phyloP scores from a whole-genome alignment of 2,113 vertebrate genomes.

The Lutjanus erythropterus region DNA sequence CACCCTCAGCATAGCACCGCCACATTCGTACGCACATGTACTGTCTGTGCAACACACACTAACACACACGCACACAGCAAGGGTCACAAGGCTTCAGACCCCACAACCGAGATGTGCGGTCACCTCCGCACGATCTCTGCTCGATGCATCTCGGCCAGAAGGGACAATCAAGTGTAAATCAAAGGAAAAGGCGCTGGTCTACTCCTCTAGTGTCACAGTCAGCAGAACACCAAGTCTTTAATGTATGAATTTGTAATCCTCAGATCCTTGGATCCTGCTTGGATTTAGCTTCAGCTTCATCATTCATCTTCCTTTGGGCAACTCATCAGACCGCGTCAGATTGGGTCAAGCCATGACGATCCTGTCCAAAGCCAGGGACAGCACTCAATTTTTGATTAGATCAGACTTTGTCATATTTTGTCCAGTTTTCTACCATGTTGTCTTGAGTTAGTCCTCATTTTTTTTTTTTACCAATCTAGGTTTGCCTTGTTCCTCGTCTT shows the following conservation, averaged over 20 bases:
- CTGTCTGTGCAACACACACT: neutral
- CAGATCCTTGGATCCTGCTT: slow-evolving; percentile 2
- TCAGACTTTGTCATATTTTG: neutral
- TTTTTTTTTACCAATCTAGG: neutral
- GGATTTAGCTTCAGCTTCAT: slow-evolving; percentile 17
- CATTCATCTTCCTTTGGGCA: neutral
- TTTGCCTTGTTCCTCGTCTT: slow-evolving; percentile 4
- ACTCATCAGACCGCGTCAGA: neutral
- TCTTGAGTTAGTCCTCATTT: slow-evolving; percentile 20
- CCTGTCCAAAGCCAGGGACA: neutral
- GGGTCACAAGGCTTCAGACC: neutral
- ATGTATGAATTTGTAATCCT: slow-evolving; percentile 15
- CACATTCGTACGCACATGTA: slow-evolving; percentile 18
- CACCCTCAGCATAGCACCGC: slow-evolving; percentile 65
- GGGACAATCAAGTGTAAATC: neutral
- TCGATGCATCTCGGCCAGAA: neutral
- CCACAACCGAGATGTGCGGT: neutral
- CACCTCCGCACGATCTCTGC: neutral
- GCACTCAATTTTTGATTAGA: neutral
- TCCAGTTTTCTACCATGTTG: slow-evolving; percentile 8
- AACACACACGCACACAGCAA: neutral
- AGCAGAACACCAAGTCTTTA: slow-evolving; percentile 8
- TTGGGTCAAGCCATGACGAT: neutral
- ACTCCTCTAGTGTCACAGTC: neutral
- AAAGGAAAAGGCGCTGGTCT: neutral